Evolutionary conservation across 2,797 vertebrate species (phyloP).

Genomic region (Novumbra hubbsi): DNA sequence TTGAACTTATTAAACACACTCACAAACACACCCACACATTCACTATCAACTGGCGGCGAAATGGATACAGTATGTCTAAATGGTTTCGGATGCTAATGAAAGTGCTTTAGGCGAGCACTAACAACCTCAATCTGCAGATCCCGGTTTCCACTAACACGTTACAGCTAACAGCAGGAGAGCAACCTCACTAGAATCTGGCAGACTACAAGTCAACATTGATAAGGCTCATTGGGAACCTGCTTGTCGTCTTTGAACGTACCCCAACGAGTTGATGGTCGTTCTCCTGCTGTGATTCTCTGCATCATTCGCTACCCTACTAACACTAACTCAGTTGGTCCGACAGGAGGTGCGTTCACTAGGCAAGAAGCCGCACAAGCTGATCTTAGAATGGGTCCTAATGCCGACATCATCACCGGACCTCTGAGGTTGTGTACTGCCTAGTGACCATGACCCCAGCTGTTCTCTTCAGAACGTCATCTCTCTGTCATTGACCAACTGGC

Average conservation of each 20-base stretch:
- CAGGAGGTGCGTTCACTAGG: conserved; percentile 53
- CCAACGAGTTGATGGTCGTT: conserved; percentile 43
- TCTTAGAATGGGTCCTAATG: background rate
- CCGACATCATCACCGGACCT: background rate
- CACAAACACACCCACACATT: conserved; percentile 5
- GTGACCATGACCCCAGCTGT: conserved; percentile 53
- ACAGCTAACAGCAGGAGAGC: conserved; percentile 43
- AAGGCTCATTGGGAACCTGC: background rate
- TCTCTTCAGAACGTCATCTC: conserved; percentile 26
- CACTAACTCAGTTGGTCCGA: conserved; percentile 31
- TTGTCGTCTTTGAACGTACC: background rate
- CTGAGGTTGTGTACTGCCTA: conserved; percentile 52
- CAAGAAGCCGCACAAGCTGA: conserved; percentile 33
- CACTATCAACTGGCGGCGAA: conserved; percentile 57
- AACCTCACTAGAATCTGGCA: conserved; percentile 23
- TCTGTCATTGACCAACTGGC: conserved; percentile 35
- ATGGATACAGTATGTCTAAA: conserved; percentile 46
- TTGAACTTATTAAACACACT: conserved; percentile 21
- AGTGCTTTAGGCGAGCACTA: conserved; percentile 36
- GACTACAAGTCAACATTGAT: background rate
- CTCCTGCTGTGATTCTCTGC: conserved; percentile 57
- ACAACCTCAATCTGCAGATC: conserved; percentile 26
- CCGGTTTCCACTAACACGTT: conserved; percentile 36
- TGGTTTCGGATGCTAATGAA: conserved; percentile 46
- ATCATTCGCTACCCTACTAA: conserved; percentile 53